phyloP scores from a whole-genome alignment of 1,140 invertebrate species.

The Chironomus tepperi region DNA sequence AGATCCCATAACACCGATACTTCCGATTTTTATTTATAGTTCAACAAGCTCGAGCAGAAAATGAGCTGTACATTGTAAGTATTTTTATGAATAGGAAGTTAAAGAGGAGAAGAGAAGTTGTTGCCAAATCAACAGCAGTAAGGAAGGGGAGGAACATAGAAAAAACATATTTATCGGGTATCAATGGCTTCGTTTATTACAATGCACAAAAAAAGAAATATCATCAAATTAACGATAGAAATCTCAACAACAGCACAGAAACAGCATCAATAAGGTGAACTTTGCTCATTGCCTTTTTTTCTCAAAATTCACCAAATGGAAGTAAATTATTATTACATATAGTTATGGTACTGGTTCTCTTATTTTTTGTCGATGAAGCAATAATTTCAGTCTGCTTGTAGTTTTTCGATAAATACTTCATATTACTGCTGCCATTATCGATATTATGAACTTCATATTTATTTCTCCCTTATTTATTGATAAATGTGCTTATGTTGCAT shows the following conservation, averaged over 20 bases:
- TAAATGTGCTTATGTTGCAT: slow-evolving; percentile 4
- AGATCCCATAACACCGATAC: neutral
- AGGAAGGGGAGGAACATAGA: neutral
- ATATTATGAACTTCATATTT: neutral
- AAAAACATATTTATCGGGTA: neutral
- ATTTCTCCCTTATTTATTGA: neutral
- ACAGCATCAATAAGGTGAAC: neutral
- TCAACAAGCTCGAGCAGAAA: neutral
- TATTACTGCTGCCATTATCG: neutral
- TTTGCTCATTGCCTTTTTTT: too few species aligned
- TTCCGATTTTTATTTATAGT: slow-evolving; percentile 14
- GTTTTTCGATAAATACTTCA: neutral
- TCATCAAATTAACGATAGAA: slow-evolving; percentile 17
- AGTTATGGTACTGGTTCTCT: neutral
- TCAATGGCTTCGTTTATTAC: slow-evolving; percentile 15
- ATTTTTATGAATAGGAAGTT: too few species aligned
- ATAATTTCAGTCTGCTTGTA: neutral
- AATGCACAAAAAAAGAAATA: neutral
- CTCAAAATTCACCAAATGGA: too few species aligned
- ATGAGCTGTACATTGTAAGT: too few species aligned
- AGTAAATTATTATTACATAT: slow-evolving; percentile 21
- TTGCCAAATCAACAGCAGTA: neutral
- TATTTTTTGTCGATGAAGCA: slow-evolving; percentile 6
- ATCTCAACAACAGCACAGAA: neutral
- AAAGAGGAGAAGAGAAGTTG: neutral